phyloP scores from a whole-genome alignment of 2,797 vertebrate species.

The Streptopelia turtur region DNA sequence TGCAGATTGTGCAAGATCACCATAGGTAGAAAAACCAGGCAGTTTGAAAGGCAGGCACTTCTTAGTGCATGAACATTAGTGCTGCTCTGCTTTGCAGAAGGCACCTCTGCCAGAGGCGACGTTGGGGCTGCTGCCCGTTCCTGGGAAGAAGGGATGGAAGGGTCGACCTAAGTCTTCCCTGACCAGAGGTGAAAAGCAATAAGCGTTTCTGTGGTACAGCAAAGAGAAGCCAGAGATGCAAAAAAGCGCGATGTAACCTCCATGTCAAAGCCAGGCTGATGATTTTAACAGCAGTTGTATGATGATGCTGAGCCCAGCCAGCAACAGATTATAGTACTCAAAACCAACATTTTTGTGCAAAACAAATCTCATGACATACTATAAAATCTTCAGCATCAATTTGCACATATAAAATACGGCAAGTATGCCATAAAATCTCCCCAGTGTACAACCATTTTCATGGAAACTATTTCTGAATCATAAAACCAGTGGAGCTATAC shows the following conservation, averaged over 20 bases:
- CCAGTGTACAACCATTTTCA: not conserved
- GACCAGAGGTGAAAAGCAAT: not conserved
- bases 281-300: not conserved
- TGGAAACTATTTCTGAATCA: conserved; percentile 31
- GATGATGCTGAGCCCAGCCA: not conserved
- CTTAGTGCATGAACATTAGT: fast-evolving
- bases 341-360: conserved; percentile 14
- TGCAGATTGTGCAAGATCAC: not conserved
- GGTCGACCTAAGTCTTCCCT: not conserved
- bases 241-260: not conserved
- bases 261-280: not conserved
- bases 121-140: not conserved
- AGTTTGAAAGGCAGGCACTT: not conserved
- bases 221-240: not conserved
- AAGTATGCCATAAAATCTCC: not conserved
- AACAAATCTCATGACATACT: not conserved
- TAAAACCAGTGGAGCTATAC: conserved; percentile 8
- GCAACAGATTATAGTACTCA: not conserved
- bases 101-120: not conserved
- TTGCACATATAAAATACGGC: not conserved
- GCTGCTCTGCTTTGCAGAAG: not conserved
- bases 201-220: not conserved
- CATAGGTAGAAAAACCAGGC: not conserved
- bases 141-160: not conserved
- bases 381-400: conserved; percentile 26